A percentile compares a stretch with the other conserved stretches of the same genome.
These are phyloP conservation scores for Sebastes iracundus DNA, from an alignment of 2,797 vertebrate species.

Conservation along the genomic window DNA sequence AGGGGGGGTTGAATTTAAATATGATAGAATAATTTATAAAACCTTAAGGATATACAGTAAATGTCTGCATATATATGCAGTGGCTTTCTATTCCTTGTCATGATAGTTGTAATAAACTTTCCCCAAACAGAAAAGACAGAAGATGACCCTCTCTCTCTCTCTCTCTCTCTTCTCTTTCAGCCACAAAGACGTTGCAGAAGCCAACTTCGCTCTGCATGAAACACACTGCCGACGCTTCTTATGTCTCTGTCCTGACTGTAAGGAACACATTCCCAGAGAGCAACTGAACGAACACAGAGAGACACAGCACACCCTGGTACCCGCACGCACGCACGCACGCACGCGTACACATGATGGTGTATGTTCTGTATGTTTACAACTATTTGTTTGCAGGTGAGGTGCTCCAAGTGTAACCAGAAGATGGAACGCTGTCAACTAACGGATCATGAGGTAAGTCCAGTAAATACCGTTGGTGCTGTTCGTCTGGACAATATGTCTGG, in stretches of 20 bases:
- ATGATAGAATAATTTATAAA: no score
- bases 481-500: not conserved
- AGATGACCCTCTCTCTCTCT: no score
- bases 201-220: constrained; percentile 84
- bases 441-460: constrained; percentile 74
- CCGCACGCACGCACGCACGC: not conserved
- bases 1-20: no score
- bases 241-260: constrained; percentile 79
- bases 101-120: no score
- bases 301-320: constrained; percentile 73
- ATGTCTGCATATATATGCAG: no score
- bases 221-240: constrained; percentile 84
- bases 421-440: constrained; percentile 65
- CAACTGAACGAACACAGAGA: constrained; percentile 76
- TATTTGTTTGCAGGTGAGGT: constrained; percentile 71
- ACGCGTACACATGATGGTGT: not conserved
- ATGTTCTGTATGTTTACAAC: not conserved
- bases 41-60: no score
- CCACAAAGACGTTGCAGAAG: constrained; percentile 78
- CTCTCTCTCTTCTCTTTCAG: constrained; percentile 57
- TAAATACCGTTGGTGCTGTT: not conserved
- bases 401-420: constrained; percentile 72
- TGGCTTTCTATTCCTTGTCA: no score
- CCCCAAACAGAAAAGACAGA: no score
- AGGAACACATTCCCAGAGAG: constrained; percentile 71